Conservation (phyloP, 2,797 vertebrate species). For the Myiothlypis coronata region DNA sequence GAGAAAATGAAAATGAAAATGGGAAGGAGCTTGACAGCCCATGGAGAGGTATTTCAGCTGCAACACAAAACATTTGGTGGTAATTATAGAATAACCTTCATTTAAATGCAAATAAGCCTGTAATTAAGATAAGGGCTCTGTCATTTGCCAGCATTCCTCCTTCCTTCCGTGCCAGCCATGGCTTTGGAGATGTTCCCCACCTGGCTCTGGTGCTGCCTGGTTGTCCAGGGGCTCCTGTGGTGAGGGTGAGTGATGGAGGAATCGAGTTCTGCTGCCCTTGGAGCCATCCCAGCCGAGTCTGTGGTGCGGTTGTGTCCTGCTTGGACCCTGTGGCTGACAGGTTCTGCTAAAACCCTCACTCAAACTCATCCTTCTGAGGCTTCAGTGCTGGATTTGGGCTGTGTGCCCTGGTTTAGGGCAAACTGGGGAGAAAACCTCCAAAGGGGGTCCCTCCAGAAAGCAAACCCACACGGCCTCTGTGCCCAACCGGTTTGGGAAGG, state of each 20-base stretch:
- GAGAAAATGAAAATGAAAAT: conserved; percentile 75
- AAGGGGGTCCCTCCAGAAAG: no score
- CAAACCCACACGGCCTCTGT: no score
- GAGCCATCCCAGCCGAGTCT: background rate
- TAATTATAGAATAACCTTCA: conserved; percentile 84
- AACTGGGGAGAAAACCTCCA: no score
- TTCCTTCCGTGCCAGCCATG: conserved; percentile 50
- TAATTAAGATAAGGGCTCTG: conserved; percentile 82
- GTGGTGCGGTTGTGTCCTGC: background rate
- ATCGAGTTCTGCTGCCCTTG: conserved; percentile 14
- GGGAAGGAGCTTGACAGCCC: conserved; percentile 76
- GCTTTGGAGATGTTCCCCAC: conserved; percentile 66
- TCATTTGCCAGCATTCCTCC: conserved; percentile 72
- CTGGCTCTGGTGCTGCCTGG: conserved; percentile 57
- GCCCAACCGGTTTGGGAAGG: no score
- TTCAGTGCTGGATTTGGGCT: background rate
- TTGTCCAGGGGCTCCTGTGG: conserved; percentile 36
- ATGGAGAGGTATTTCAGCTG: conserved; percentile 80
- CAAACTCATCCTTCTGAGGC: no score
- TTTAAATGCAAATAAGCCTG: conserved; percentile 84
- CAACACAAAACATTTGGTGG: conserved; percentile 78
- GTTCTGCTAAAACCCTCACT: background rate
- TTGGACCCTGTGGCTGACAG: background rate
- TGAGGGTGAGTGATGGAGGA: background rate
- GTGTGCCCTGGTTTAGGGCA: background rate